Base-by-base conservation (phyloP, 2,888 invertebrate genomes). In the Cephus spinipes region DNA sequence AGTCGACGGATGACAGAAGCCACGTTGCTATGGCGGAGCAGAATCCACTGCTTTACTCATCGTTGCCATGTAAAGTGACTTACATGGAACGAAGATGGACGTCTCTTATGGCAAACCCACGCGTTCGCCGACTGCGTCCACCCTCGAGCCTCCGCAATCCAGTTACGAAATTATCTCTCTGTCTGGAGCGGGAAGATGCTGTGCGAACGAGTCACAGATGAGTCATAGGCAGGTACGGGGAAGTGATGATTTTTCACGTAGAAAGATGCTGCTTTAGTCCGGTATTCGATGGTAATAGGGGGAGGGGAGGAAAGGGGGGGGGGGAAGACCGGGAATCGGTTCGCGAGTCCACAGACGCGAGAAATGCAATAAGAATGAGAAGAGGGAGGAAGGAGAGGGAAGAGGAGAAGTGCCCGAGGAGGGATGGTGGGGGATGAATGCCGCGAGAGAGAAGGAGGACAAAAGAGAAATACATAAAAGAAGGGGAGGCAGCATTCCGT, bases 221-320 rank as follows among this genome's bases (percentile, higher is more conserved):
- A 55, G 9, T 55, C 55, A 23, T 23, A 6, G 55, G 23, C 9
- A 6, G 6, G 55, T 55, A 55, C 55, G 55, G 23, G 23, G 55
- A 15, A 23, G 23, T 6, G 23, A 55, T 23, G 55, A 55, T 55
- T 55, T 23, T 55, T 55, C 55, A 55, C 23, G 23, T 55, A 9
- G 23, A 55, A 55, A 55, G 55, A 55, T 9, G 23, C 2, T 9
- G 23, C 23, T 55, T 55, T 55, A 1, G 23, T 55, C 2, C 23
- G 55, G 2, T 55, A 55, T 23, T 55, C 9, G 0, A 40, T 23
- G 15, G 23, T 1, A 55, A 12, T 12, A 12, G 35, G 6, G 0
- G 6, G 4, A 4, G 2, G 4, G 36, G 1, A 15, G 6, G 15
- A 1, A 4, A 0, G 1, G 23, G 23, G 23, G 0, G 0, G 35